Evolutionary conservation across 2,888 invertebrate genomes (phyloP).

Genomic region (Xylota segnis): DNA sequence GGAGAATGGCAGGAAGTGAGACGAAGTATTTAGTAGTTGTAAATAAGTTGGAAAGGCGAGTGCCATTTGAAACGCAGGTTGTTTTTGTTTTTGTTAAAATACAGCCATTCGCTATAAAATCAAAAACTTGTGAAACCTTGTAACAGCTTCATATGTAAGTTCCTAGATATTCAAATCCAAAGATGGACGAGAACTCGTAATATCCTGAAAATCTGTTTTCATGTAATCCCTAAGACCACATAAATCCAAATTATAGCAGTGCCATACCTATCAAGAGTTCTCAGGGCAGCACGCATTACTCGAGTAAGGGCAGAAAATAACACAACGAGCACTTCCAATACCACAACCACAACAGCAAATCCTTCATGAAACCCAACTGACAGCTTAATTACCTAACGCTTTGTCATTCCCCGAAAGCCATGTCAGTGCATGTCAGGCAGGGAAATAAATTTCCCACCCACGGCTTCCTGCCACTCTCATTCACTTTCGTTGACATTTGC

Average conservation of each 20-base stretch:
- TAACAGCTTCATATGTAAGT: too few species aligned
- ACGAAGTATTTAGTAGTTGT: too few species aligned
- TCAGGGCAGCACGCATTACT: conserved; percentile 6
- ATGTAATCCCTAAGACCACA: conserved; percentile 9
- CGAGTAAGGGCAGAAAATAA: conserved; percentile 19
- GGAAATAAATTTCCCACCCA: conserved; percentile 74
- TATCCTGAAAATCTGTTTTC: not conserved
- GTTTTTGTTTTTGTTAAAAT: too few species aligned
- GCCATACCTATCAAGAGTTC: not conserved
- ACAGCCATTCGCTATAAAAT: too few species aligned
- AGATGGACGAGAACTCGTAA: not conserved
- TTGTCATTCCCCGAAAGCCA: conserved; percentile 75
- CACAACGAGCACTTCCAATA: conserved; percentile 38
- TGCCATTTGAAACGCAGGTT: too few species aligned
- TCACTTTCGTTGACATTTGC: conserved; percentile 77
- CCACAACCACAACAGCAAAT: conserved; percentile 67
- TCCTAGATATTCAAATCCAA: not conserved
- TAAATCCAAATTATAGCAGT: conserved; percentile 39
- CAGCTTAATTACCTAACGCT: conserved; percentile 77
- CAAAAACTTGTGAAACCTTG: too few species aligned
- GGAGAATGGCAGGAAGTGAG: not conserved
- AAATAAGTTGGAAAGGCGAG: too few species aligned
- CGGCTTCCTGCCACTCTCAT: conserved; percentile 73
- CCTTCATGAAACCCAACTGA: conserved; percentile 74
- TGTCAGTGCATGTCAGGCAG: conserved; percentile 64